Conservation (phyloP, 1,140 invertebrate genomes). For the Halictus rubicundus region DNA sequence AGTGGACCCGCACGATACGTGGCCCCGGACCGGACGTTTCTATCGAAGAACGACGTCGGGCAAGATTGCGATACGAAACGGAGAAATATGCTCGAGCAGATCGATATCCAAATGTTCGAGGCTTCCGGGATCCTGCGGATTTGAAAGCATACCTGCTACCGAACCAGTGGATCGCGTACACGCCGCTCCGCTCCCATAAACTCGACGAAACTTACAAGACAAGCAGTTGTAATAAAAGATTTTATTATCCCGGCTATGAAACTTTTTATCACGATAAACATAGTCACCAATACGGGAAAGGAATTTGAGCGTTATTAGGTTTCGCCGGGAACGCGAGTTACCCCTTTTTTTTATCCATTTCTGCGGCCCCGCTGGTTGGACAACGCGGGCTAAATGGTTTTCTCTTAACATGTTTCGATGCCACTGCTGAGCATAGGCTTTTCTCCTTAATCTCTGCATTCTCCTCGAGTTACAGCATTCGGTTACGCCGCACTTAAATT, state of each 20-base stretch:
- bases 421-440: no score
- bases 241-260: conserved; percentile 1
- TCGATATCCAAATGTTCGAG: background rate
- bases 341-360: background rate
- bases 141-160: background rate
- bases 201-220: background rate
- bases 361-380: background rate
- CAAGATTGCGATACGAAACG: background rate
- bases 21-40: no score
- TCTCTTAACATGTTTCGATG: no score
- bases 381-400: background rate
- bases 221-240: conserved; percentile 15
- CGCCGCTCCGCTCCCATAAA: background rate
- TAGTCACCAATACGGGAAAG: background rate
- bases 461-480: no score
- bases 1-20: no score
- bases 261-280: background rate
- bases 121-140: background rate
- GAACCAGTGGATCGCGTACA: background rate
- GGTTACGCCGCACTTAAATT: no score
- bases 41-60: background rate
- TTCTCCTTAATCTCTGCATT: no score
- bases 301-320: conserved; percentile 1
- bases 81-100: no score
- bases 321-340: background rate